Evolutionary conservation across 2,888 invertebrate species (phyloP).

Genomic region (Euplexia lucipara): DNA sequence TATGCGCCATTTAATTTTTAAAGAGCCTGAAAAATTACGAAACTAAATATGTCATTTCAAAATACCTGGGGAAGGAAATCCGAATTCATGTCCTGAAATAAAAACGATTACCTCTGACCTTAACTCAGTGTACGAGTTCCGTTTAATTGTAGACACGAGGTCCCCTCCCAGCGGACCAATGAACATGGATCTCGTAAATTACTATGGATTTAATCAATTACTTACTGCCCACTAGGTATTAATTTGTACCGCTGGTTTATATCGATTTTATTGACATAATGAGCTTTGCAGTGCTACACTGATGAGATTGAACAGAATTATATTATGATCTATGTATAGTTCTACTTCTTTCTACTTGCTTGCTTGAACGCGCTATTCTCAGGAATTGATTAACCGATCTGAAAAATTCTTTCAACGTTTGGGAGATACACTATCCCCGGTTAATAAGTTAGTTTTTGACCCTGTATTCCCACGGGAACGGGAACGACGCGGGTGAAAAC

Average conservation of each 20-base stretch:
- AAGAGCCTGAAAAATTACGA: no score
- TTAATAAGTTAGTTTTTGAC: no score
- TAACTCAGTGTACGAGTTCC: neutral
- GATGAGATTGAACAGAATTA: neutral
- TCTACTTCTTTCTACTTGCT: no score
- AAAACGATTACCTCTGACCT: constrained; percentile 9
- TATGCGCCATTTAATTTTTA: no score
- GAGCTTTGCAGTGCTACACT: constrained; percentile 15
- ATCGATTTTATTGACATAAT: constrained; percentile 21
- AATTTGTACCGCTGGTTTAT: neutral
- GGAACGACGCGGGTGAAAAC: no score
- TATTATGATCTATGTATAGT: neutral
- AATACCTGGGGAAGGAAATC: neutral
- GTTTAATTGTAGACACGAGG: constrained; percentile 24
- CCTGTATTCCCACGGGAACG: no score
- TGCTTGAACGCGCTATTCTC: no score
- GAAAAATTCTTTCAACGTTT: no score
- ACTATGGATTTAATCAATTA: constrained; percentile 45
- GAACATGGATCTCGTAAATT: constrained; percentile 21
- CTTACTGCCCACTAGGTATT: constrained; percentile 2
- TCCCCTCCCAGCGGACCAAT: constrained; percentile 4
- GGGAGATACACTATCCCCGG: no score
- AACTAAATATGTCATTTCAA: no score
- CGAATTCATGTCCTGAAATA: neutral
- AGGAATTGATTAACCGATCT: no score